These are phyloP conservation scores for Stichopus chloronotus DNA, from an alignment of 35 echinoderm and acorn worm species.

Conservation along the genomic window DNA sequence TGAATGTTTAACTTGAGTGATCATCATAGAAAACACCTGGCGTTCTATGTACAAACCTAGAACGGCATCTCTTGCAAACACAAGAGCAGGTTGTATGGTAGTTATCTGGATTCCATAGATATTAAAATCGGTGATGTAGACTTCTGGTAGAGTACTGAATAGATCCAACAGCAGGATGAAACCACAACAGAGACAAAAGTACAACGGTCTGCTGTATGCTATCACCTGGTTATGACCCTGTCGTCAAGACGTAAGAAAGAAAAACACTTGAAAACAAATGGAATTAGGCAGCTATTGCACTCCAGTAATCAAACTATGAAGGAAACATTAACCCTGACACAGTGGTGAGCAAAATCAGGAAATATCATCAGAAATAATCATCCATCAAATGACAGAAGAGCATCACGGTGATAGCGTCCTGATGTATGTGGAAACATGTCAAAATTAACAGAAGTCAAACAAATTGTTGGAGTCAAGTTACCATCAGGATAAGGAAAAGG, in stretches of 20 bases:
- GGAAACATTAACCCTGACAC: no score
- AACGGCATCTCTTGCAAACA: conserved; percentile 90
- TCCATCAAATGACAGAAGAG: no score
- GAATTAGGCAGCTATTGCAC: no score
- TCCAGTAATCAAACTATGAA: no score
- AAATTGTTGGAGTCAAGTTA: background rate
- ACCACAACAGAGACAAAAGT: conserved; percentile 93
- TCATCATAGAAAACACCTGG: no score
- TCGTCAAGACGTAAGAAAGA: background rate
- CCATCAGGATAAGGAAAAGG: background rate
- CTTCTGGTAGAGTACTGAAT: conserved; percentile 69
- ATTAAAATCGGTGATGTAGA: conserved; percentile 68
- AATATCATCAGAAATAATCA: no score
- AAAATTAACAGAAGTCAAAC: background rate
- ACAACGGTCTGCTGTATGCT: conserved; percentile 95
- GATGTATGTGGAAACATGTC: background rate
- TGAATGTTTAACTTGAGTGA: no score
- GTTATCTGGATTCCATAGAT: conserved; percentile 78
- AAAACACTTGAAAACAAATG: no score
- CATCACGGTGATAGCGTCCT: no score
- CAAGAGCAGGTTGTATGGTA: conserved; percentile 64
- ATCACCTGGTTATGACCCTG: conserved; percentile 99
- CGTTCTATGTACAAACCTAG: conserved; percentile 66
- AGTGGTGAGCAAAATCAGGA: no score
- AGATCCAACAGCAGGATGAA: conserved; percentile 86